Conservation (phyloP, 2,888 invertebrate species). For the Bhutanitis thaidina region DNA sequence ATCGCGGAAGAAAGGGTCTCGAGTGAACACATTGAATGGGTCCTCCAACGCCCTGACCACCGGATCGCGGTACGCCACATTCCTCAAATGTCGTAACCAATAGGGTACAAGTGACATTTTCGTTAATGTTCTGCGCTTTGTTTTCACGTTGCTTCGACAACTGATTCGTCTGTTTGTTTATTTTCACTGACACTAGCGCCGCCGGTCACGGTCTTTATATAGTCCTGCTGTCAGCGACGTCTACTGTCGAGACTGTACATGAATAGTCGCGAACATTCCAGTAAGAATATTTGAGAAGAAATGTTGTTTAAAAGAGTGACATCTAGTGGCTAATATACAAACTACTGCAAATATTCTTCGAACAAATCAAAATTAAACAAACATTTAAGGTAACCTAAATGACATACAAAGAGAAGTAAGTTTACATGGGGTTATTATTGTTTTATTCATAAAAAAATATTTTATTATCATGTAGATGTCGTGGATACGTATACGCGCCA, state of each 20-base stretch:
- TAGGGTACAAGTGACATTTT: constrained; percentile 69
- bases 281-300: constrained; percentile 12
- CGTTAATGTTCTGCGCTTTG: constrained; percentile 17
- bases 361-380: too few relatives aligned
- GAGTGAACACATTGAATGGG: constrained; percentile 50
- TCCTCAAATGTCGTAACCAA: constrained; percentile 67
- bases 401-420: too few relatives aligned
- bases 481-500: constrained; percentile 26
- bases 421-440: too few relatives aligned
- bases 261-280: constrained; percentile 52
- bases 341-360: too few relatives aligned
- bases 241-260: constrained; percentile 45
- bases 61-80: constrained; percentile 56
- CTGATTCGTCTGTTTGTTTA: constrained; percentile 32
- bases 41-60: constrained; percentile 54
- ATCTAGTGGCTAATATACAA: constrained; percentile 37
- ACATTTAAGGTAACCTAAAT: too few relatives aligned
- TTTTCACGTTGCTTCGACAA: constrained; percentile 2
- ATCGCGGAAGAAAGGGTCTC: constrained; percentile 67
- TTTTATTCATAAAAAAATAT: too few relatives aligned
- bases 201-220: constrained; percentile 45
- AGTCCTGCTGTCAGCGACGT: constrained; percentile 38
- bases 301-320: constrained; percentile 26
- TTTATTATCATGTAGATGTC: too few relatives aligned
- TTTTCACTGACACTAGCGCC: constrained; percentile 34